Evolutionary conservation across 2,888 invertebrate genomes (phyloP).

Genomic region (Tenthredo scrophulariae): DNA sequence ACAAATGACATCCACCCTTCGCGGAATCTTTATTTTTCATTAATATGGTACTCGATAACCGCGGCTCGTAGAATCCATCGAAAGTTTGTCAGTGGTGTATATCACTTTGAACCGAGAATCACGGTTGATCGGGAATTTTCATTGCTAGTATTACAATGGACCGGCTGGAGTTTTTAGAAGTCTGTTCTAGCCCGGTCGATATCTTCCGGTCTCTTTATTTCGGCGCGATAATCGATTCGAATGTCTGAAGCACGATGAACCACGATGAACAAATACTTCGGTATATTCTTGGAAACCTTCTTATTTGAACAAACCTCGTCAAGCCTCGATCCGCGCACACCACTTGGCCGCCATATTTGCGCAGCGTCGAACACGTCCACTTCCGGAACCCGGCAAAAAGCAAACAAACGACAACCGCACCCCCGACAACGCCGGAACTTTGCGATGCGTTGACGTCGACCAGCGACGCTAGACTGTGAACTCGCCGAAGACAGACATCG

Average conservation of each 20-base stretch:
- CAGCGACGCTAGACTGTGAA: constrained; percentile 72
- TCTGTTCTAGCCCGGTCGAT: constrained; percentile 3
- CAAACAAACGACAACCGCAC: constrained; percentile 50
- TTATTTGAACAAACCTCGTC: constrained; percentile 42
- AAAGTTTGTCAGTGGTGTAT: neutral
- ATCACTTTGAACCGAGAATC: neutral
- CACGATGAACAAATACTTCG: neutral
- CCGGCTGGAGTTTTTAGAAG: neutral
- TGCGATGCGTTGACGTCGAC: constrained; percentile 65
- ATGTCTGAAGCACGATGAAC: neutral
- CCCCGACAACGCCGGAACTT: constrained; percentile 20
- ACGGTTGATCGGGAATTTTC: neutral
- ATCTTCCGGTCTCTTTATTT: neutral
- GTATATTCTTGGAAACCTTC: neutral
- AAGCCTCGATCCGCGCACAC: constrained; percentile 32
- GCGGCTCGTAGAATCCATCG: neutral
- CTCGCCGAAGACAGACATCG: constrained; percentile 63
- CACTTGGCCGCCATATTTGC: constrained; percentile 46
- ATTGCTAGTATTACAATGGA: neutral
- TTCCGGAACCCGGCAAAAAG: constrained; percentile 58
- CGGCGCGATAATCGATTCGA: neutral
- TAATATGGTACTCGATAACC: neutral
- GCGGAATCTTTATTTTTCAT: neutral
- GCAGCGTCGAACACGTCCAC: constrained; percentile 58
- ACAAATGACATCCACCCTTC: neutral